Evolutionary conservation across 2,113 vertebrate species (phyloP), one percentile per base, ranked within the genome.

Genomic region (Pheucticus melanocephalus): DNA sequence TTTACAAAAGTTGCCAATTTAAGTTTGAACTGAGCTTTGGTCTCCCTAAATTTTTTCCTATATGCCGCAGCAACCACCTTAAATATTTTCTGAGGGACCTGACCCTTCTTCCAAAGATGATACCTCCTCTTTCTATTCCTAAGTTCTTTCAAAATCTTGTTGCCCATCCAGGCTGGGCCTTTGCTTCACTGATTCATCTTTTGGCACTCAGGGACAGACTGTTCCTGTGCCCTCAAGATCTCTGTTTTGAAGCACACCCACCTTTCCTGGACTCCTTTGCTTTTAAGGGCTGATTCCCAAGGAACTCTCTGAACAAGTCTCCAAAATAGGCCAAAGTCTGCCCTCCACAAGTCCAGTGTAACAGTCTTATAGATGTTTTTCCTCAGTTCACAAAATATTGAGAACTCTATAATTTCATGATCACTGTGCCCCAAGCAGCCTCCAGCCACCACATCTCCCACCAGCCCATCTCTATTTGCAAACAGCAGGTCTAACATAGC

Each of bases 391-490:
- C 20, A 4, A 59, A 47, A 37, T 35, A 45, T 8, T 0, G 4
- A 23, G 33, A 45, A 37, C 19, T 23, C 33, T 57, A 6, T 21
- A 8, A 37, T 75, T 75, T 75, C 25, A 47, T 11, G 6, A 11
- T 47, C 7, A 9, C 5, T 48, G 1, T 59, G n/a, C 3, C 44
- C 27, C 44, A 37, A 24, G 20, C 0, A 1, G 6, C 40, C 27
- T 48, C 21, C 21, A 37, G 14, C 5, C 11, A 31, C 15, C 24
- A 13, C 27, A 39, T 37, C 25, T 76, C 15, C 21, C 56, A 76
- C 27, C 44, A 48, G 27, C 16, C 5, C 12, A 24, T 31, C 21
- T 48, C n/a, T 33, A 20, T 39, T 48, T 60, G 4, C 12, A 39
- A 76, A 25, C 27, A 60, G 11, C 20, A 31, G 28, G 1, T 48